Evolutionary conservation across 2,888 invertebrate species (phyloP), one percentile per base, ranked within the genome.

Genomic region (Anthoptus insignis): DNA sequence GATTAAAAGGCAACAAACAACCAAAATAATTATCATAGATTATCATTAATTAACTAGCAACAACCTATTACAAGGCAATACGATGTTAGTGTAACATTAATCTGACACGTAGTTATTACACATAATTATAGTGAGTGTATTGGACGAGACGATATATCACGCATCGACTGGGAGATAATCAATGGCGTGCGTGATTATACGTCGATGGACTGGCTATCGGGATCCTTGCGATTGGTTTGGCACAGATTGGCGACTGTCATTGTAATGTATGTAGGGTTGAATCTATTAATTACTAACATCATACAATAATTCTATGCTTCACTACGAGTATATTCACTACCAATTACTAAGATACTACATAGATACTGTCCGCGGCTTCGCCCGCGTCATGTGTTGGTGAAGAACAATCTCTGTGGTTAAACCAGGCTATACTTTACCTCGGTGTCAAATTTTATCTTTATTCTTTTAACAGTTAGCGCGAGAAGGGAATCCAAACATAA

Each of bases 61-160:
- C 50, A 50, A 52, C 27, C 39, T 16, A 59, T 52, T 52, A 60
- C 52, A 53, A 21, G 29, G 42, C 27, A 32, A 53, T 53, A 24
- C 50, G 13, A 45, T 53, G 14, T 42, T 29, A 42, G 29, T 39
- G 24, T 60, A 14, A 52, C 59, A 59, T 59, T 59, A 59, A 50
- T 59, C 39, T 59, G 27, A 59, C 34, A 37, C 50, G 37, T 29
- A 39, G 22, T 60, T 60, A 60, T 45, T 53, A 53, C 53, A 24
- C 53, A 32, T 60, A 53, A 60, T 60, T 42, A 53, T 42, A 11
- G 42, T n/a, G 21, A 52, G 27, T 42, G 14, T 42, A 60, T 53
- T 52, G 42, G 60, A 39, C 50, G 27, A 13, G 4, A 14, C 27
- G 39, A 60, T 60, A 32, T 60, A 59, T 59, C 39, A 52, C 37